Base-by-base conservation (phyloP, 1,140 invertebrate species). In the Bursaphelenchus mucronatus region DNA sequence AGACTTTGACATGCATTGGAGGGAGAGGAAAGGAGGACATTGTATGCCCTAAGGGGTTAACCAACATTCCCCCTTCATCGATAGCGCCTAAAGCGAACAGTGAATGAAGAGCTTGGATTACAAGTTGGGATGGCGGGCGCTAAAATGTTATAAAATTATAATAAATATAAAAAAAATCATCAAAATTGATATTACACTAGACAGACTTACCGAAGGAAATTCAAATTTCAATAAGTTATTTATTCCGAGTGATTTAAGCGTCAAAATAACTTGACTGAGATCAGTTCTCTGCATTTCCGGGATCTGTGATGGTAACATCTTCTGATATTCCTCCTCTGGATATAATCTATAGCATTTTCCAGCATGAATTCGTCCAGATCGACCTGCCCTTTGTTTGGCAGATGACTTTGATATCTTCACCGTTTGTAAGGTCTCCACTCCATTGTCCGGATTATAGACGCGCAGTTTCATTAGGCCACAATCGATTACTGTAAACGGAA, bases 391-490 rank as follows among this genome's bases (percentile, higher is more conserved):
- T 83, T 98, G 95, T 54, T 88, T 84, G 0, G 94, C 72, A 17
- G 68, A 65, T 50, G 61, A 62, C 61, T 81, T 79, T 2, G 91
- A 92, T 11, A 91, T 86, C 0, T 92, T 89, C 45, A 91, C 87
- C 3, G 90, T 86, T 9, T 92, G 86, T 3, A 98, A 82, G 56
- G 87, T 88, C 81, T 97, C 92, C 10, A 90, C 90, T 19, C 89
- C 88, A 13, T 90, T 88, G 40, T 88, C 86, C 0, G 88, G 85
- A 78, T 95, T 91, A 79, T 89, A 94, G 85, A 90, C 93, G 41
- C 90, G 88, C 55, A 94, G 81, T 85, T 97, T 98, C n/a, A 94
- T 90, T 84, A 94, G 98, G 1, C 95, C 95, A 83, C 90, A 89
- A 82, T 98, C 95, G 57, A 97, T 87, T 52, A 97, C 93, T 91